These are phyloP conservation scores for Lepus americanus DNA, from an alignment of 2,113 vertebrate species.

Conservation along the genomic window DNA sequence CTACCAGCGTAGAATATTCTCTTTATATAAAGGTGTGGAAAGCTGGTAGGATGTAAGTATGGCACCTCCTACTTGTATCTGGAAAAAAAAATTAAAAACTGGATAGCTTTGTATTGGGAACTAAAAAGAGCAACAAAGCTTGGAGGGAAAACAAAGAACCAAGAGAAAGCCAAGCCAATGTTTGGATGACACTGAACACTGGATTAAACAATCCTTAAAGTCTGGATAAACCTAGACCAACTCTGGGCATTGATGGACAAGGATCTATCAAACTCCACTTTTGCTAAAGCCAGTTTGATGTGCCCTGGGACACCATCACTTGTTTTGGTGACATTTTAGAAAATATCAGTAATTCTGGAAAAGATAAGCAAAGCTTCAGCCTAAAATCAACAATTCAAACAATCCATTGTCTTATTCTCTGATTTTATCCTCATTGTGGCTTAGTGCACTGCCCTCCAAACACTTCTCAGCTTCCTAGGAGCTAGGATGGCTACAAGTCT, in stretches of 20 bases:
- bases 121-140: background rate
- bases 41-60: background rate
- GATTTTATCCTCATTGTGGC: background rate
- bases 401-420: background rate
- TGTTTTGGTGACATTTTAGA: conserved; percentile 2
- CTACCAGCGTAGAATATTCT: background rate
- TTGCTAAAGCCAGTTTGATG: background rate
- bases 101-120: background rate
- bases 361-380: background rate
- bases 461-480: background rate
- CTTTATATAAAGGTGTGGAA: background rate
- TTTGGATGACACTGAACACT: background rate
- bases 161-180: background rate
- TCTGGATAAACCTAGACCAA: background rate
- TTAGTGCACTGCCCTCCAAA: background rate
- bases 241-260: background rate
- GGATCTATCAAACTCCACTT: background rate
- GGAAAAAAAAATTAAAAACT: background rate
- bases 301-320: background rate
- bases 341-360: background rate
- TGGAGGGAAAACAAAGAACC: background rate
- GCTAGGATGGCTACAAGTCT: background rate
- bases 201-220: background rate
- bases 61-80: background rate
- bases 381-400: background rate